phyloP scores from a whole-genome alignment of 2,113 vertebrate species.

The Salvelinus fontinalis region DNA sequence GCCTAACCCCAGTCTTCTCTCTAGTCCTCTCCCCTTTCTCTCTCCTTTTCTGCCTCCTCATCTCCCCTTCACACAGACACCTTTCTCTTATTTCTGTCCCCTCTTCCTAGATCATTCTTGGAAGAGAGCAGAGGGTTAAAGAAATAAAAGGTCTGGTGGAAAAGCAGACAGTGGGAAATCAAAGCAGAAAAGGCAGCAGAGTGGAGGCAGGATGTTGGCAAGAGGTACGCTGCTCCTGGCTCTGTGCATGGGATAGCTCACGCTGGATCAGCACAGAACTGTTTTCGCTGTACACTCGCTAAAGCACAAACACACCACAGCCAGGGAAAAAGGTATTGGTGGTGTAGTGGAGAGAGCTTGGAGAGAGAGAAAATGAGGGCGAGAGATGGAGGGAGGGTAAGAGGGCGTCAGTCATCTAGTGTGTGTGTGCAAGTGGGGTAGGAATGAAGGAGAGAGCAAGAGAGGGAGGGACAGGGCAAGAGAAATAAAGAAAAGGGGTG shows the following conservation, averaged over 20 bases:
- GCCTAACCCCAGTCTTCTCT: conserved; percentile 64
- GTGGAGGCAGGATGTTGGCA: conserved; percentile 39
- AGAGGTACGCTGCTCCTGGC: conserved; percentile 27
- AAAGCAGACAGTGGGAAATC: conserved; percentile 51
- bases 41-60: conserved; percentile 50
- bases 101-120: conserved; percentile 22
- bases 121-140: conserved; percentile 13
- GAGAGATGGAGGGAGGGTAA: conserved; percentile 19
- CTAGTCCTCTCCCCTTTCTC: conserved; percentile 45
- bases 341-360: conserved; percentile 34
- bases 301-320: conserved; percentile 46
- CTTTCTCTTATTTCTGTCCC: conserved; percentile 37
- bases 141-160: not conserved
- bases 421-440: conserved; percentile 11
- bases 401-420: conserved; percentile 11
- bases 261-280: conserved; percentile 55
- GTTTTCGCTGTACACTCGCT: conserved; percentile 41
- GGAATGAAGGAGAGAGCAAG: conserved; percentile 5
- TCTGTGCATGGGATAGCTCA: conserved; percentile 39
- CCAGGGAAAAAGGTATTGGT: conserved; percentile 47
- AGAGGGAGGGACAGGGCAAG: conserved; percentile 32
- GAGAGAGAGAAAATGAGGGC: conserved; percentile 26
- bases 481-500: conserved; percentile 28
- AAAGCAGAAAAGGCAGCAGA: conserved; percentile 25
- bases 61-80: conserved; percentile 46